These are phyloP conservation scores for Hystrix cristata DNA, from an alignment of 2,113 vertebrate species.

Conservation along the genomic window DNA sequence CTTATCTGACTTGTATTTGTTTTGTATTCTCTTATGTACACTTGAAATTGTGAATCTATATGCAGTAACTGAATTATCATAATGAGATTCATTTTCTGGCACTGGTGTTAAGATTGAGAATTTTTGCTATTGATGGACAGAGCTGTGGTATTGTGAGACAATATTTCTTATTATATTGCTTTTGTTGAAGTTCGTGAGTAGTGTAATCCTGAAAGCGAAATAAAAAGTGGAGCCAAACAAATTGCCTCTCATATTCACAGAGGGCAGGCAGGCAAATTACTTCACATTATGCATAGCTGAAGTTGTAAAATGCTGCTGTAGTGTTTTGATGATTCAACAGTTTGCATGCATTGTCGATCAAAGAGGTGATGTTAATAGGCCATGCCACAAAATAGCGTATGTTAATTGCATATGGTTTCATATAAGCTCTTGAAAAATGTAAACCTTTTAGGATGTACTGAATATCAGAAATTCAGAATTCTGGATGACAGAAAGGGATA, in stretches of 20 bases:
- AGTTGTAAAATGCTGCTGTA: constrained; percentile 54
- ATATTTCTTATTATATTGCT: constrained; percentile 69
- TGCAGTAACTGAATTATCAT: constrained; percentile 58
- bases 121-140: constrained; percentile 64
- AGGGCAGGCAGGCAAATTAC: constrained; percentile 58
- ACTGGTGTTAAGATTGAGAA: constrained; percentile 53
- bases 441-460: constrained; percentile 39
- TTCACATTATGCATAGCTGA: constrained; percentile 65
- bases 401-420: constrained; percentile 58
- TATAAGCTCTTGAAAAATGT: constrained; percentile 36
- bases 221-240: constrained; percentile 38
- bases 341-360: constrained; percentile 33
- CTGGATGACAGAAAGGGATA: constrained; percentile 48
- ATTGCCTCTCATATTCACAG: constrained; percentile 43
- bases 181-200: constrained; percentile 67
- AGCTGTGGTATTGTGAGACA: constrained; percentile 48
- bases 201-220: constrained; percentile 57
- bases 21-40: constrained; percentile 67
- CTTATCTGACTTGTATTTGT: constrained; percentile 49
- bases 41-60: constrained; percentile 55
- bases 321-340: constrained; percentile 70
- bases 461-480: constrained; percentile 62
- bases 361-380: constrained; percentile 61
- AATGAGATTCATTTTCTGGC: constrained; percentile 62
- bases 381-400: constrained; percentile 28